Conservation (phyloP, 1,140 invertebrate species). For the Cepaea nemoralis region DNA sequence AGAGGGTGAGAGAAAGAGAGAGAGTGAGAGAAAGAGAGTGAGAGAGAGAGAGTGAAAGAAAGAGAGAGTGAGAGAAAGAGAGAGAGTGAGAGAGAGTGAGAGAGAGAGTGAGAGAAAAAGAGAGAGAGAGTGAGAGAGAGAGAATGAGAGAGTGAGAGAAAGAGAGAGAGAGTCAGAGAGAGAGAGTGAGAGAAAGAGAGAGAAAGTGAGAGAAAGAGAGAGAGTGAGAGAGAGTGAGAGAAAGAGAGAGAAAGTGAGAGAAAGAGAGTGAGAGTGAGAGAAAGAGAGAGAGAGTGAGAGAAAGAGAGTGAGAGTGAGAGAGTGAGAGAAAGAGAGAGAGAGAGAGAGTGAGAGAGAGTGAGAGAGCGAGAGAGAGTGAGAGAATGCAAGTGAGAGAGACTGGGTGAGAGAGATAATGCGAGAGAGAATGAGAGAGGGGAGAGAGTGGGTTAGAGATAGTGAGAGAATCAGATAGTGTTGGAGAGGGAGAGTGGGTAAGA, state of each 20-base stretch:
- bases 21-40: too few species aligned
- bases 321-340: not conserved
- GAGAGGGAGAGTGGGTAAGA: too few species aligned
- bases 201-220: too few species aligned
- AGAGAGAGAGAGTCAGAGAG: not conserved
- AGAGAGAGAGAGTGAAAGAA: too few species aligned
- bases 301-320: not conserved
- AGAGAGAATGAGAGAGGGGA: not conserved
- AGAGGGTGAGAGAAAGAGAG: too few species aligned
- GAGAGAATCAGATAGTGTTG: conserved; percentile 22
- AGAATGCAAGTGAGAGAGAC: not conserved
- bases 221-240: too few species aligned
- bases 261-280: too few species aligned
- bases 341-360: conserved; percentile 7
- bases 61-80: too few species aligned
- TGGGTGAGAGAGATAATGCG: not conserved
- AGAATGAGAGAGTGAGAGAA: conserved; percentile 24
- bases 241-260: too few species aligned
- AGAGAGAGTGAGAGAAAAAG: too few species aligned
- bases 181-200: too few species aligned
- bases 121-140: conserved; percentile 29
- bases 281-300: not conserved
- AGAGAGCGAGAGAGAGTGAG: not conserved
- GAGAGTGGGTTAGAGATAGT: not conserved
- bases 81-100: too few species aligned